These are phyloP conservation scores for Patiria pectinifera DNA, from an alignment of 53 echinoderm and acorn worm species.

Conservation along the genomic window DNA sequence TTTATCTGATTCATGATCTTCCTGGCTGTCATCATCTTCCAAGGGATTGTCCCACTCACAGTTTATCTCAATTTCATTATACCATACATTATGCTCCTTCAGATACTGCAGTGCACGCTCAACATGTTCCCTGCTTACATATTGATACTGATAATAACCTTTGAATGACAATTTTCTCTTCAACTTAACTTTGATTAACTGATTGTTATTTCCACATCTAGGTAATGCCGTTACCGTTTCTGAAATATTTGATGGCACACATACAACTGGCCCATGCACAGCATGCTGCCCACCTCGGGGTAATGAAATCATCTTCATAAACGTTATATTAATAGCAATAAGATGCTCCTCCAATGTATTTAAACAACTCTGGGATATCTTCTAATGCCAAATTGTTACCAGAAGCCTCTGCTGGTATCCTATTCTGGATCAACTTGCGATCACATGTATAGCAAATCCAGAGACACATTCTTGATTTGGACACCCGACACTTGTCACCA, in stretches of 20 bases:
- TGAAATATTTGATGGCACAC: constrained; percentile 14
- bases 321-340: constrained; percentile 69
- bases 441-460: constrained; percentile 78
- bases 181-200: constrained; percentile 72
- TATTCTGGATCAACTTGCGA: constrained; percentile 46
- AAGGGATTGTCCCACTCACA: constrained; percentile 55
- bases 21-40: not conserved
- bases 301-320: constrained; percentile 34
- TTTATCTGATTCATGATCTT: not conserved
- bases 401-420: constrained; percentile 42
- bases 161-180: constrained; percentile 76
- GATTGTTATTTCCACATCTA: constrained; percentile 40
- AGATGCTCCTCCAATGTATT: constrained; percentile 45
- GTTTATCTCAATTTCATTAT: constrained; percentile 49
- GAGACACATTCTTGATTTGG: constrained; percentile 40
- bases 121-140: constrained; percentile 68
- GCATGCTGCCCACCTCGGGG: constrained; percentile 34
- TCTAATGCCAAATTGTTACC: constrained; percentile 42
- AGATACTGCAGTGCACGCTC: constrained; percentile 64
- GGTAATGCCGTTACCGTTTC: constrained; percentile 29
- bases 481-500: not conserved
- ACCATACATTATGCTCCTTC: constrained; percentile 57
- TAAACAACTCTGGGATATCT: constrained; percentile 56
- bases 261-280: constrained; percentile 10
- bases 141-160: constrained; percentile 70